A percentile compares a stretch with the other conserved stretches of the same genome.
Conservation (phyloP, 2,113 vertebrate genomes). For the Sclerurus mexicanus region DNA sequence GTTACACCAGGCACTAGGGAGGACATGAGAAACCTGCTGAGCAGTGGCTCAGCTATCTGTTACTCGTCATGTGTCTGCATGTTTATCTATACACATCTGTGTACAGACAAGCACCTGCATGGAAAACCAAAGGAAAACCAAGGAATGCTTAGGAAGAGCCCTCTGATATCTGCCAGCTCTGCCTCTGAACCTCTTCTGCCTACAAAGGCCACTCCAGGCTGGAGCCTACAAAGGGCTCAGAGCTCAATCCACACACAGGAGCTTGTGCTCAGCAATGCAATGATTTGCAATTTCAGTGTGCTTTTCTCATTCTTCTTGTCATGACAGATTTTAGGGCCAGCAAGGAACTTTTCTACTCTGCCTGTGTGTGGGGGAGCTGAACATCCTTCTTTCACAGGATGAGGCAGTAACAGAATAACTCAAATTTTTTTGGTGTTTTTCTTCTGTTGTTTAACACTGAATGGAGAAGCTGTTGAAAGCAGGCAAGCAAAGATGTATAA, state of each 20-base stretch:
- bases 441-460: not conserved
- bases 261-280: not conserved
- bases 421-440: not conserved
- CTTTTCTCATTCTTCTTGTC: not conserved
- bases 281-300: not conserved
- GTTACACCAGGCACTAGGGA: not conserved
- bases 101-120: fast-evolving
- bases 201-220: not conserved
- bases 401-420: fast-evolving
- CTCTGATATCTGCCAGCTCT: not conserved
- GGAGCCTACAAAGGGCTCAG: not conserved
- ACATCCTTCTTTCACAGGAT: not conserved
- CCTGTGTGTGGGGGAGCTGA: not conserved
- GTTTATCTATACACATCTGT: not conserved
- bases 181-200: not conserved
- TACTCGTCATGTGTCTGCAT: fast-evolving
- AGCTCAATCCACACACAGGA: not conserved
- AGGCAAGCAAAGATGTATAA: not conserved
- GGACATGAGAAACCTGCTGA: not conserved
- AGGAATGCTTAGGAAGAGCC: not conserved
- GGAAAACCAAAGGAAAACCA: not conserved
- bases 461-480: not conserved
- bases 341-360: not conserved
- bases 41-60: not conserved
- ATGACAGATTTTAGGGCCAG: not conserved